These are phyloP conservation scores for Cepaea nemoralis DNA, from an alignment of 1,140 invertebrate species.

Conservation along the genomic window DNA sequence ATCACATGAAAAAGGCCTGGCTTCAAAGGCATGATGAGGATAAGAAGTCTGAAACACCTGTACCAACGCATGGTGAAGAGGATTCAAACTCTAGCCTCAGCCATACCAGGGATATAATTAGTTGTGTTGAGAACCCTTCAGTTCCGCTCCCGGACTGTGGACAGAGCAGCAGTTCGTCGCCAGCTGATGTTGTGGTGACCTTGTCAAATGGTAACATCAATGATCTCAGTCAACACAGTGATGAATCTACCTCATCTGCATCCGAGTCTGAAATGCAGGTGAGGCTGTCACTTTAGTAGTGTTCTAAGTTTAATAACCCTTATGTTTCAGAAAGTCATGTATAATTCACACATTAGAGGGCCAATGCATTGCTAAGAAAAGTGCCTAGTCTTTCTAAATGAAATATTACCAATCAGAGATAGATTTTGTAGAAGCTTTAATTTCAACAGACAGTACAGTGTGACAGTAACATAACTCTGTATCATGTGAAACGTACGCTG, in stretches of 20 bases:
- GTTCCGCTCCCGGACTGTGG: not conserved
- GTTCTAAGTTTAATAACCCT: too few relatives aligned
- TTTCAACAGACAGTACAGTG: too few relatives aligned
- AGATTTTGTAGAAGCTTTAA: too few relatives aligned
- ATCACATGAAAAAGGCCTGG: constrained; percentile 88
- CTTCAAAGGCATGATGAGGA: constrained; percentile 84
- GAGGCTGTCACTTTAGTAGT: constrained; percentile 30
- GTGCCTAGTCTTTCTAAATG: too few relatives aligned
- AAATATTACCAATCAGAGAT: too few relatives aligned
- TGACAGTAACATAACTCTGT: too few relatives aligned
- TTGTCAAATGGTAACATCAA: constrained; percentile 62
- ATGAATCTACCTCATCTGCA: constrained; percentile 77
- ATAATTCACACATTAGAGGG: too few relatives aligned
- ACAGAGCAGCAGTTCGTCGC: constrained; percentile 5
- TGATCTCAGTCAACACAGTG: constrained; percentile 54
- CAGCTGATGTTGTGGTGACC: constrained; percentile 25
- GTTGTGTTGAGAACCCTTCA: constrained; percentile 40
- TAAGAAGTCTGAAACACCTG: constrained; percentile 52
- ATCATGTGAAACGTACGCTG: too few relatives aligned
- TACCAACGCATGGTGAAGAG: constrained; percentile 32
- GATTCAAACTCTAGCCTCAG: constrained; percentile 43
- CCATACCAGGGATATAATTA: constrained; percentile 35
- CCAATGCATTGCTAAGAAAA: too few relatives aligned
- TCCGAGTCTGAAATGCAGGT: constrained; percentile 77
- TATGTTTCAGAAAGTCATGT: too few relatives aligned